A percentile compares a stretch with the other conserved stretches of the same genome.
These are phyloP conservation scores for Ameiurus melas DNA, from an alignment of 2,113 vertebrate genomes.

Conservation along the genomic window DNA sequence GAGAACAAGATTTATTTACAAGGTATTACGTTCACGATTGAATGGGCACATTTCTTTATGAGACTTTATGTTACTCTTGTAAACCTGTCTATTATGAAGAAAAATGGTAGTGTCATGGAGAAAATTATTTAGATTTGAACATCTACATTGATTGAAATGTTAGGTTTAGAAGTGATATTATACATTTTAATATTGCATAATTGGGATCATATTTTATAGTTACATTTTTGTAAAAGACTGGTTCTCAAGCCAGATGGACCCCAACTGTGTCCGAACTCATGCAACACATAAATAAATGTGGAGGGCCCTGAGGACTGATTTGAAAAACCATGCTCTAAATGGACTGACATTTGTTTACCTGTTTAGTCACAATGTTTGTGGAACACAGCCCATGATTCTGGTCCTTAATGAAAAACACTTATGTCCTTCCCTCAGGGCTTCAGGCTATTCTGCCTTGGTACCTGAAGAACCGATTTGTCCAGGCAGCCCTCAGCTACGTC, in stretches of 20 bases:
- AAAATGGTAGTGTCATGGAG: neutral
- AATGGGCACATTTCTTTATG: slow-evolving; percentile 67
- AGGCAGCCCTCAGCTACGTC: slow-evolving; percentile 80
- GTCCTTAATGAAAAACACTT: slow-evolving; percentile 25
- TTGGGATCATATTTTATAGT: neutral
- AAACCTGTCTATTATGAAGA: slow-evolving; percentile 53
- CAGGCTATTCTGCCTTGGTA: slow-evolving; percentile 77
- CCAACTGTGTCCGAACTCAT: neutral
- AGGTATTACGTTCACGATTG: slow-evolving; percentile 77
- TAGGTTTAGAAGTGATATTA: neutral
- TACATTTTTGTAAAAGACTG: neutral
- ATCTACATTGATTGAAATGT: neutral
- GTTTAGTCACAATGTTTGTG: neutral
- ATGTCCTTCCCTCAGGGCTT: slow-evolving; percentile 67
- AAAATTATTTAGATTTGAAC: neutral
- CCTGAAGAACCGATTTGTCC: slow-evolving; percentile 73
- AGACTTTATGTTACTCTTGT: slow-evolving; percentile 68
- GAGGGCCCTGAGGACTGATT: neutral
- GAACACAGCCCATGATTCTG: slow-evolving; percentile 5
- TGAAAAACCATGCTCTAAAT: neutral
- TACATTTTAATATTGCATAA: neutral
- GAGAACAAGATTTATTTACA: slow-evolving; percentile 85
- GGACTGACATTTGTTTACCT: neutral
- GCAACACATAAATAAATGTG: neutral
- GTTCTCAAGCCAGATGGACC: neutral